Evolutionary conservation across 1,140 invertebrate species (phyloP).

Genomic region (Tyrophagus putrescentiae): DNA sequence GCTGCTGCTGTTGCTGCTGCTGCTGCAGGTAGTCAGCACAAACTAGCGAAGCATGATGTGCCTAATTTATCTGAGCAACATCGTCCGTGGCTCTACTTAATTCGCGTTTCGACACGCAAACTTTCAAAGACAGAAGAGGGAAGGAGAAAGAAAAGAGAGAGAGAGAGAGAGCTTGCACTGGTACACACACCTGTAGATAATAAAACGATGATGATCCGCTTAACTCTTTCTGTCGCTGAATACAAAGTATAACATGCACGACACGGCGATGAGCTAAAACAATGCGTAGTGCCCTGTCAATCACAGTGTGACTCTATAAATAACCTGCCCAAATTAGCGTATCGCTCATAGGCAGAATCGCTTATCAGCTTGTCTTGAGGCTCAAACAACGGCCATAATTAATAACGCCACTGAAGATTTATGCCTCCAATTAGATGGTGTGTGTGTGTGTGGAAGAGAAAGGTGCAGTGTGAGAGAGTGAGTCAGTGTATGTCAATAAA

Average conservation of each 20-base stretch:
- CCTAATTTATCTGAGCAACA: constrained; percentile 7
- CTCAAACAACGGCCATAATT: no score
- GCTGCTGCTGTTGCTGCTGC: no score
- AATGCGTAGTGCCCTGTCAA: background rate
- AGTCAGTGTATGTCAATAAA: no score
- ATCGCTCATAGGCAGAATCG: no score
- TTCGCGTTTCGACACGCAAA: constrained; percentile 15
- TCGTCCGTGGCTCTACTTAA: background rate
- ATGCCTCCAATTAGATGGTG: no score
- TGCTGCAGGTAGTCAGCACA: background rate
- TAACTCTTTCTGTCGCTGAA: background rate
- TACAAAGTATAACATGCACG: constrained; percentile 8
- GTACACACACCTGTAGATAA: constrained; percentile 14
- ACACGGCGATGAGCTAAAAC: constrained; percentile 1
- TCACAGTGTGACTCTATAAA: background rate
- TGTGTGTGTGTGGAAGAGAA: no score
- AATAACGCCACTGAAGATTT: no score
- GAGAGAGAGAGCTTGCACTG: background rate
- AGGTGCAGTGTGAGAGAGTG: no score
- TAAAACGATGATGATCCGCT: constrained; percentile 14
- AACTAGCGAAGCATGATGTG: constrained; percentile 12
- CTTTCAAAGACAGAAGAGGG: no score
- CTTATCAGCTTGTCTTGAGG: no score
- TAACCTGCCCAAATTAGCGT: no score
- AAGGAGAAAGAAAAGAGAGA: no score